Conservation (phyloP, 2,113 vertebrate genomes). For the Romanogobio albipinnatus region DNA sequence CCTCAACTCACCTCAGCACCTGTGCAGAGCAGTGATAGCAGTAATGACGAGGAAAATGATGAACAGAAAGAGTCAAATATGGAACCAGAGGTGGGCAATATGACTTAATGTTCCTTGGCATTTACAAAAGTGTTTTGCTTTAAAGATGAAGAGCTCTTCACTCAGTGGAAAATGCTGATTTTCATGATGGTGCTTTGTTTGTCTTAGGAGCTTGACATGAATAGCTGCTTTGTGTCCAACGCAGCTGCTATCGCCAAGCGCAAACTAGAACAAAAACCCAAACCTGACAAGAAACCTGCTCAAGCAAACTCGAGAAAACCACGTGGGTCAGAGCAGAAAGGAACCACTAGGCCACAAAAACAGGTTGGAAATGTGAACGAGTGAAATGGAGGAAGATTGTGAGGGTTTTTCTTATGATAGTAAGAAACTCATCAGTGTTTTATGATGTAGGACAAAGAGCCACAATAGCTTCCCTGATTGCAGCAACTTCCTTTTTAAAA, state of each 20-base stretch:
- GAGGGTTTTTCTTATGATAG: no score
- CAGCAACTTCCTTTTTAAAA: no score
- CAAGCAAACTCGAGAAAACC: conserved; percentile 34
- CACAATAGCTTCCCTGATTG: no score
- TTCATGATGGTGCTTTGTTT: neutral
- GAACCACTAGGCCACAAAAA: neutral
- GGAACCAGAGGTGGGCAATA: conserved; percentile 61
- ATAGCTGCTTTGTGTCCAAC: conserved; percentile 60
- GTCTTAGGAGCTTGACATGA: conserved; percentile 66
- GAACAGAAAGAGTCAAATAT: conserved; percentile 29
- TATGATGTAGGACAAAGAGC: no score
- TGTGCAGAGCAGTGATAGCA: conserved; percentile 23
- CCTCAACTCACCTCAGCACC: neutral
- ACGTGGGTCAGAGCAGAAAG: conserved; percentile 17
- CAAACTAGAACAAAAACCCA: conserved; percentile 53
- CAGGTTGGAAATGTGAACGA: conserved; percentile 37
- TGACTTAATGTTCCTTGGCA: neutral
- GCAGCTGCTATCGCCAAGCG: conserved; percentile 56
- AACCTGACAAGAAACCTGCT: conserved; percentile 57
- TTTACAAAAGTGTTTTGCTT: neutral
- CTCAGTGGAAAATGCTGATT: neutral
- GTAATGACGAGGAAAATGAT: conserved; percentile 15
- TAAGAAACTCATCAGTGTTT: no score
- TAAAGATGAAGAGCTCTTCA: neutral
- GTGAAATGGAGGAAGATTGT: no score